phyloP scores from a whole-genome alignment of 2,888 invertebrate genomes.

The Junonia oenone region DNA sequence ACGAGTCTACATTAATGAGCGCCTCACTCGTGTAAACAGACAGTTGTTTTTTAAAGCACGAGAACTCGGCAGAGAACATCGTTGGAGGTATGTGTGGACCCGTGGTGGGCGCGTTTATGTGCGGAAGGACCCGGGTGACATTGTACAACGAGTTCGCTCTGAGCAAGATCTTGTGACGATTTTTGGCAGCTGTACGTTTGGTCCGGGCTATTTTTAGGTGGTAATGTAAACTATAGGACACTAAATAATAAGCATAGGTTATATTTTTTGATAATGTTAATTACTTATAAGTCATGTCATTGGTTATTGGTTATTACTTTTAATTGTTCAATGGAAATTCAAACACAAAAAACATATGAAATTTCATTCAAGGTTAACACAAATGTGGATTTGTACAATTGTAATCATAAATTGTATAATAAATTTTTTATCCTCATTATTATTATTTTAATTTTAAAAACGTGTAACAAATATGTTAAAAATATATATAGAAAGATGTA shows the following conservation, averaged over 20 bases:
- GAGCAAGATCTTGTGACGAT: not conserved
- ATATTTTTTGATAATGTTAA: not conserved
- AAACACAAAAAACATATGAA: too few species aligned
- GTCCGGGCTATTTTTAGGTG: too few species aligned
- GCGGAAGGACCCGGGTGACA: not conserved
- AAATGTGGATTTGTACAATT: too few species aligned
- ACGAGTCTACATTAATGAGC: not conserved
- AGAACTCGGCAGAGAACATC: not conserved
- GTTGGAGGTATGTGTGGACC: not conserved
- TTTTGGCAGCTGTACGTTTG: not conserved
- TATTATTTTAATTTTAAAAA: too few species aligned
- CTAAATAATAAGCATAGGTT: not conserved
- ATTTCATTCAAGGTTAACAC: too few species aligned
- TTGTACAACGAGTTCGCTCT: not conserved
- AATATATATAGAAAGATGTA: too few species aligned
- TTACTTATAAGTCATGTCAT: too few species aligned
- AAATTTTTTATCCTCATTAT: too few species aligned
- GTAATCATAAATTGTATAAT: too few species aligned
- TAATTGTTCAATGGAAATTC: too few species aligned
- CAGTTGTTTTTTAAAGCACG: not conserved
- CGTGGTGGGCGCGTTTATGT: not conserved
- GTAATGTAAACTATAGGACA: not conserved
- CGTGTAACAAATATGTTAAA: too few species aligned
- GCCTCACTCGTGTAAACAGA: not conserved
- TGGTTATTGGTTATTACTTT: too few species aligned